Evolutionary conservation across 2,113 vertebrate genomes (phyloP).

Genomic region (Calyptomena viridis): DNA sequence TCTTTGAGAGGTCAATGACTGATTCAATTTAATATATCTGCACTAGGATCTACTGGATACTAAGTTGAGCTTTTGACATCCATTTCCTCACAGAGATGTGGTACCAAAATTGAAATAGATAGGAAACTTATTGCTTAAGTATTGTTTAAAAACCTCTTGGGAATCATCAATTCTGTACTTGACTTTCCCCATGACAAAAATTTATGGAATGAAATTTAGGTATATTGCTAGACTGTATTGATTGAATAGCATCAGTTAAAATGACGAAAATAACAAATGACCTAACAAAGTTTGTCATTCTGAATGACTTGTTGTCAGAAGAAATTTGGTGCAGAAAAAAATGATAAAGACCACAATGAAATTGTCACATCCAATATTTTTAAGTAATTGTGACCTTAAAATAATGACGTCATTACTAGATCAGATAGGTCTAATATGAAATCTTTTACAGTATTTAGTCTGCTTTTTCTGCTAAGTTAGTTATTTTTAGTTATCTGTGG

Average conservation of each 20-base stretch:
- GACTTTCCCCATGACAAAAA: background rate
- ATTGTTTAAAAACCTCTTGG: background rate
- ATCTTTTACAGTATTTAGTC: background rate
- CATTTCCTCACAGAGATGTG: background rate
- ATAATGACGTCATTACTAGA: background rate
- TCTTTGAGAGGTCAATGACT: background rate
- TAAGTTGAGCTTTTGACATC: background rate
- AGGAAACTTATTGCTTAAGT: background rate
- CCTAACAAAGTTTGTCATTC: background rate
- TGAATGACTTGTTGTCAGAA: background rate
- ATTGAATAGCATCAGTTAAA: background rate
- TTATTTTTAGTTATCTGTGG: background rate
- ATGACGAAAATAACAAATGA: background rate
- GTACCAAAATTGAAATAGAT: background rate
- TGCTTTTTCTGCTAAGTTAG: background rate
- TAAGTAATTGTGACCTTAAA: background rate
- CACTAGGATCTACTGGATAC: background rate
- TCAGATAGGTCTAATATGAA: background rate
- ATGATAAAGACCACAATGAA: background rate
- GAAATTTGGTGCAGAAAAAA: background rate
- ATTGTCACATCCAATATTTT: background rate
- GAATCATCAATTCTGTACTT: background rate
- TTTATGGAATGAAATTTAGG: background rate
- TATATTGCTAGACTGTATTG: background rate
- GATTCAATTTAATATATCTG: background rate